Conservation (phyloP, 2,888 invertebrate species). For the Bembecia ichneumoniformis region DNA sequence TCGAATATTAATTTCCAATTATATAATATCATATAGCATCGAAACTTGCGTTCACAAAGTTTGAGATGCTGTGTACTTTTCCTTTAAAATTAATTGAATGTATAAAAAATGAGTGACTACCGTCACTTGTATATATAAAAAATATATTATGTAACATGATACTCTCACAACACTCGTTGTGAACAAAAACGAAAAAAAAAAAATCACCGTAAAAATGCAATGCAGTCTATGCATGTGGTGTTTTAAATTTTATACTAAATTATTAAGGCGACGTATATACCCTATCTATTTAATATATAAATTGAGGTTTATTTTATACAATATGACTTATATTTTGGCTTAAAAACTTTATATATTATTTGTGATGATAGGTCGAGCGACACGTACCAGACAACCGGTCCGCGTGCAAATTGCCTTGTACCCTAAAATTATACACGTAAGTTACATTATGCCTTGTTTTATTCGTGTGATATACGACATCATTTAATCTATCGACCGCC, state of each 20-base stretch:
- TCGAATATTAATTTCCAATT: neutral
- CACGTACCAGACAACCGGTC: neutral
- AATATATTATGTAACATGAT: constrained; percentile 16
- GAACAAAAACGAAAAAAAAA: constrained; percentile 28
- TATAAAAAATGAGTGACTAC: constrained; percentile 16
- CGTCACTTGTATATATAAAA: constrained; percentile 19
- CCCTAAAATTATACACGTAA: neutral
- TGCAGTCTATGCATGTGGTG: constrained; percentile 63
- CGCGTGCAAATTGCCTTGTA: neutral
- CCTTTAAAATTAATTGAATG: neutral
- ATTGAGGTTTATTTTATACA: constrained; percentile 55
- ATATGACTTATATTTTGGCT: constrained; percentile 52
- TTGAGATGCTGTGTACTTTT: neutral
- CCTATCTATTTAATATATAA: constrained; percentile 41
- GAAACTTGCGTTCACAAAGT: neutral
- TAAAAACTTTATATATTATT: constrained; percentile 26
- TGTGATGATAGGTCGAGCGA: neutral
- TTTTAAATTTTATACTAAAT: constrained; percentile 40
- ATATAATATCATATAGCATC: neutral
- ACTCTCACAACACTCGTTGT: constrained; percentile 37
- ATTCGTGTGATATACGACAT: constrained; percentile 31
- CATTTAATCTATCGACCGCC: constrained; percentile 39
- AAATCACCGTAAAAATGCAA: constrained; percentile 61
- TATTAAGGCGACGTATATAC: constrained; percentile 58
- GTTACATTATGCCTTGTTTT: constrained; percentile 58